Base-by-base conservation (phyloP, 2,888 invertebrate genomes). In the Pogonocherus hispidulus region DNA sequence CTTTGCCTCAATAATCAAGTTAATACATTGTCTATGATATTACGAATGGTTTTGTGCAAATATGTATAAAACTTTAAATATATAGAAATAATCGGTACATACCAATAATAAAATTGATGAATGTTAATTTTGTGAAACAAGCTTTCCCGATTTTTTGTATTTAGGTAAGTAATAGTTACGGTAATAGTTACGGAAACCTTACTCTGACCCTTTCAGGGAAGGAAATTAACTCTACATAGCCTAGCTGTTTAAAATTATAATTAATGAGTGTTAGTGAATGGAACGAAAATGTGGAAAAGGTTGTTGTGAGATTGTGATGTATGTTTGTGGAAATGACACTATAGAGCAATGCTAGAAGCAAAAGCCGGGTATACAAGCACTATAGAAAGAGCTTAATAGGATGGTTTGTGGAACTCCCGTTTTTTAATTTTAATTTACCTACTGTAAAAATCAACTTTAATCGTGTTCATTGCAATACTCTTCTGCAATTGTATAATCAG, bases 151-250 rank as follows among this genome's bases (percentile, higher is more conserved):
- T n/a, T n/a, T n/a, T n/a, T n/a, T n/a, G n/a, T n/a, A n/a, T n/a
- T n/a, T n/a, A n/a, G n/a, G n/a, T n/a, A n/a, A n/a, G n/a, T n/a
- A n/a, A n/a, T n/a, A n/a, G n/a, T n/a, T n/a, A n/a, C n/a, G n/a
- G n/a, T 27, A 27, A 8, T 27, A 27, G n/a, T 37, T 41, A 44
- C 44, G 22, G 62, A 62, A 51, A 62, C 62, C 23, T 51, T 62
- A 62, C 35, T 62, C 16, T 20, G n/a, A 19, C 22, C 20, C 37
- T 19, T 47, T 35, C 32, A 4, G 9, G 8, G 14, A 3, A 19
- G 20, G 47, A 47, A 3, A 19, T 3, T 20, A 47, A 47, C 18
- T 16, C 41, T 41, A 41, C 41, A n/a, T 14, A 16, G 41, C 41
- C 14, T 41, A 16, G 41, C 41, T 41, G 14, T 41, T n/a, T 41